Base-by-base conservation (phyloP, 2,888 invertebrate species). In the Lithophane socia region DNA sequence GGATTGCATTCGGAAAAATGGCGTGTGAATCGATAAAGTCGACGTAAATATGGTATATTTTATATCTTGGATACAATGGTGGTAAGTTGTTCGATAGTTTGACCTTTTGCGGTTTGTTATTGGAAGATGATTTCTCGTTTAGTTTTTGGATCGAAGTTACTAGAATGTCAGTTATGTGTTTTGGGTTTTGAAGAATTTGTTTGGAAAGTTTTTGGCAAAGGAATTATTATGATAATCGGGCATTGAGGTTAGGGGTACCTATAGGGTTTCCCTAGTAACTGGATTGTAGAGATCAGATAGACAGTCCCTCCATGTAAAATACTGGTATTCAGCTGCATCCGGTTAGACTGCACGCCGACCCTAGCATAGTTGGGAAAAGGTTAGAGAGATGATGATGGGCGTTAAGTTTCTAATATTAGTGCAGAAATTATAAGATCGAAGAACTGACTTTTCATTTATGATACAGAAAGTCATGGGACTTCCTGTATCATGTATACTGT, bases 1-100 rank as follows among this genome's bases (percentile, higher is more conserved):
- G 86, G 91, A 94, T 93, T 92, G 92, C 91, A 92, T 93, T 90
- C 87, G 77, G 86, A 85, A 88, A 87, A 90, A 93, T 92, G 85
- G 91, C 83, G 90, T 88, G 91, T 85, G 87, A 92, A 92, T 91
- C 89, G 88, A 75, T 75, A 80, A 82, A 84, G 87, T 89, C 80
- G 80, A 67, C 75, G 79, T 78, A 86, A 89, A 89, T 90, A 90
- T 88, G 87, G 87, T 88, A 89, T 90, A 89, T 88, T 87, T 91
- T 89, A 77, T 83, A 67, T 77, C 84, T 79, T 71, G 69, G 52
- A 72, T 84, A 89, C 85, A 86, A 85, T 80, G 69, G 83, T 84
- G 80, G 75, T 79, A 81, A 89, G 76, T 88, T 89, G 77, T 81
- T 83, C 64, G 10, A 67, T 47, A 84, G 84, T 88, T 87, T 85